Base-by-base conservation (phyloP, 2,797 vertebrate genomes). In the Poecile montanus region DNA sequence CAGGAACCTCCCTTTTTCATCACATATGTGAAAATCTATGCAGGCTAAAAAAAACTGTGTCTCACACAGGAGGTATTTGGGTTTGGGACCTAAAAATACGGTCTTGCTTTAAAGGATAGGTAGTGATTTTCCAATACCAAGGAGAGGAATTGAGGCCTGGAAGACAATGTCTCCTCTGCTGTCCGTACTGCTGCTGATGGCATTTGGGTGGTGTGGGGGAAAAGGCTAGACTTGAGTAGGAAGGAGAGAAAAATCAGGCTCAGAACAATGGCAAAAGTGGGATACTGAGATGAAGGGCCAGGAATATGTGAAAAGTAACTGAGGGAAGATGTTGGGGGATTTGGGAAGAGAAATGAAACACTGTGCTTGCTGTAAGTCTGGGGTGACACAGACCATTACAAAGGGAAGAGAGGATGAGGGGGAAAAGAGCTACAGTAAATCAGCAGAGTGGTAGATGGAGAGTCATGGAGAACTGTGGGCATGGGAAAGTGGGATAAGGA, bases 201-300 rank as follows among this genome's bases (percentile, higher is more conserved):
- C 40, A 29, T 53, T 65, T 44, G 60, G 38, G 32, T 25, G 22
- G 13, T 19, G 36, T 16, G 27, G 38, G 72, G 21, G 22, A 78
- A 20, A 0, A 50, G 8, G 25, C 10, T 20, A 53, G 25, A 65
- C 8, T 16, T 60, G 14, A 50, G 23, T 4, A 34, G 30, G 56
- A 65, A 63, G 10, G 21, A 68, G 47, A 42, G 13, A 57, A 42
- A 93, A 93, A 58, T 50, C 19, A 38, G 40, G 47, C 38, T 79
- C 0, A 0, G 73, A 83, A 63, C 0, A 0, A 61, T 5, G 20
- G 12, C 23, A 77, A n/a, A 36, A 54, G n/a, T 32, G n/a, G 23
- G 11, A 74, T 42, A 67, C 3, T 10, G 48, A 73, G n/a, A 63
- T 29, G 32, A 54, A 71, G 16, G 30, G 13, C 6, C 53, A 66